A percentile compares a stretch with the other conserved stretches of the same genome.
Evolutionary conservation across 2,888 invertebrate genomes (phyloP).

Genomic region (Tachina lurida): DNA sequence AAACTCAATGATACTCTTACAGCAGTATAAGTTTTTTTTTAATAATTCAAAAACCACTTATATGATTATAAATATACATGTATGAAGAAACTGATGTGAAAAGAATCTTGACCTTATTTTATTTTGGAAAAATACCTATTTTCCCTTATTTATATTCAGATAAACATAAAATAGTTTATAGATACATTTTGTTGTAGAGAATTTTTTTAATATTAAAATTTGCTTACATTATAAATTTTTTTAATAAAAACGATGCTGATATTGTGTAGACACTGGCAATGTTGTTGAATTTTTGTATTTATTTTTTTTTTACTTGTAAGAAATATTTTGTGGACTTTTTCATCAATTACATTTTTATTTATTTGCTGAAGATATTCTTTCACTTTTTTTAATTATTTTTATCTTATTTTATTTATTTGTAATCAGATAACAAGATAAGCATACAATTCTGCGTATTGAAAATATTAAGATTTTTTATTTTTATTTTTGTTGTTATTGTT

Average conservation of each 20-base stretch:
- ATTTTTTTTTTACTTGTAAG: constrained; percentile 2
- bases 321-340: background rate
- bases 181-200: background rate
- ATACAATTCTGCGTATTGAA: constrained; percentile 23
- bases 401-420: constrained; percentile 7
- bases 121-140: background rate
- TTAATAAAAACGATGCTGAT: constrained; percentile 7
- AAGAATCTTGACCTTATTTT: constrained; percentile 64
- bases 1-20: background rate
- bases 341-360: background rate
- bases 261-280: constrained; percentile 23
- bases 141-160: constrained; percentile 22
- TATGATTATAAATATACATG: background rate
- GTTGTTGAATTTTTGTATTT: constrained; percentile 1
- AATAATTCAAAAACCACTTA: background rate
- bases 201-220: background rate
- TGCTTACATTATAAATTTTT: background rate
- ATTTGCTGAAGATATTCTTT: constrained; percentile 3
- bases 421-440: constrained; percentile 14
- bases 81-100: constrained; percentile 3
- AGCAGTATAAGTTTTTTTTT: constrained; percentile 4
- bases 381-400: background rate
- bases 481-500: background rate
- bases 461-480: background rate
- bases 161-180: constrained; percentile 9